Conservation (phyloP, 2,888 invertebrate genomes). For the Tetrapedia diversipes region DNA sequence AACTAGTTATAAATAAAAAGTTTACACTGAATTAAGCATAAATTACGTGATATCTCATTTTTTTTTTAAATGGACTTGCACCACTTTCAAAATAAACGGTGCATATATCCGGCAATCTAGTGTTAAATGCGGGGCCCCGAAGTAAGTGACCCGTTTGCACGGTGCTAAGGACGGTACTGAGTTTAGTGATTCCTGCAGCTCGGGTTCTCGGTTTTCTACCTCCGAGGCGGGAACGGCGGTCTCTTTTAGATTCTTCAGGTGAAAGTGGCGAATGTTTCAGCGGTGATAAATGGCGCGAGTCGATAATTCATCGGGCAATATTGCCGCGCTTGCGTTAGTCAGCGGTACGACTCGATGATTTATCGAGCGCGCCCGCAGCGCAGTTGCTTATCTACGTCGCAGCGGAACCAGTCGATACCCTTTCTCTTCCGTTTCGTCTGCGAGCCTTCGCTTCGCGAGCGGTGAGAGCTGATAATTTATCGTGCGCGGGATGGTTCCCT, state of each 20-base stretch:
- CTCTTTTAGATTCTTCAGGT: conserved; percentile 2
- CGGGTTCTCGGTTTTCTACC: background rate
- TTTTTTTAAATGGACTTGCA: too few species aligned
- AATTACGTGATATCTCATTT: too few species aligned
- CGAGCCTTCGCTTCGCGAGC: background rate
- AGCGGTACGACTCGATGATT: conserved; percentile 39
- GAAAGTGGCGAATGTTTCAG: background rate
- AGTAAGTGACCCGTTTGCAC: too few species aligned
- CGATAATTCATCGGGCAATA: conserved; percentile 40
- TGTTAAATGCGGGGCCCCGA: too few species aligned
- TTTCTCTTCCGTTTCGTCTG: background rate
- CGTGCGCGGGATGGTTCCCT: too few species aligned
- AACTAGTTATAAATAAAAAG: too few species aligned
- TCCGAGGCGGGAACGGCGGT: background rate
- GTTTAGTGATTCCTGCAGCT: too few species aligned
- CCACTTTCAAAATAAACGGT: too few species aligned
- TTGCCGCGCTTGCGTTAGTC: conserved; percentile 25
- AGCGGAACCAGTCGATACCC: conserved; percentile 2
- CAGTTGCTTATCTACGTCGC: conserved; percentile 13
- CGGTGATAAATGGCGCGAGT: conserved; percentile 2
- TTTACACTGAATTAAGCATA: too few species aligned
- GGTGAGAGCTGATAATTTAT: background rate
- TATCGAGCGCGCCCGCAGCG: conserved; percentile 3
- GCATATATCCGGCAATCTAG: too few species aligned
- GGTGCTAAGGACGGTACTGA: too few species aligned